Percentiles rank a stretch among this genome's conserved stretches.
Conservation (phyloP, 2,888 invertebrate species). For the Chesias legatella region DNA sequence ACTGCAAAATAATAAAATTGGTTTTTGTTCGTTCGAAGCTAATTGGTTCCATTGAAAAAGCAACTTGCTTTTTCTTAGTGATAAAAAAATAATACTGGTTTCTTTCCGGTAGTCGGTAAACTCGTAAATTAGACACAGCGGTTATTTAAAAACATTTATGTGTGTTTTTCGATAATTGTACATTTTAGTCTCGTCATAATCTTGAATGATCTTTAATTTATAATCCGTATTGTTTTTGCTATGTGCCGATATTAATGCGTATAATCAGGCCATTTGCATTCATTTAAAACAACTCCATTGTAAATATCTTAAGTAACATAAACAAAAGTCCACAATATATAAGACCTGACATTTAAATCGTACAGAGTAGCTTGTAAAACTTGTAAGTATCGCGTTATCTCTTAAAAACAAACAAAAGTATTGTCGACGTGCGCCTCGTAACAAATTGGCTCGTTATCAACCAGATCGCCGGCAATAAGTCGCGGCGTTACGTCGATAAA, state of each 20-base stretch:
- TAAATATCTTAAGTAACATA: not conserved
- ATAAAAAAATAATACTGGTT: constrained; percentile 4
- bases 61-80: constrained; percentile 4
- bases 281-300: no score
- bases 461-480: constrained; percentile 66
- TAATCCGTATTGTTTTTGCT: no score
- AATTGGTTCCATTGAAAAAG: constrained; percentile 18
- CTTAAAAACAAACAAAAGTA: constrained; percentile 48
- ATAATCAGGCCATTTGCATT: no score
- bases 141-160: no score
- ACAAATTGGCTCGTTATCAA: constrained; percentile 73
- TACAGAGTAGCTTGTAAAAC: constrained; percentile 29
- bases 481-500: constrained; percentile 61
- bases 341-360: constrained; percentile 20
- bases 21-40: constrained; percentile 14
- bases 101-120: no score
- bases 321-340: constrained; percentile 4
- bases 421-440: constrained; percentile 40
- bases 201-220: no score
- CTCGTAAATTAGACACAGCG: no score
- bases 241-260: not conserved
- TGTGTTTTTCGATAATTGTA: no score
- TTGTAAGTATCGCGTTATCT: constrained; percentile 32
- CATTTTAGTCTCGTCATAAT: no score
- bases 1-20: constrained; percentile 11